Conservation (phyloP, 2,888 invertebrate species). For the Mechanitis mazaeus region DNA sequence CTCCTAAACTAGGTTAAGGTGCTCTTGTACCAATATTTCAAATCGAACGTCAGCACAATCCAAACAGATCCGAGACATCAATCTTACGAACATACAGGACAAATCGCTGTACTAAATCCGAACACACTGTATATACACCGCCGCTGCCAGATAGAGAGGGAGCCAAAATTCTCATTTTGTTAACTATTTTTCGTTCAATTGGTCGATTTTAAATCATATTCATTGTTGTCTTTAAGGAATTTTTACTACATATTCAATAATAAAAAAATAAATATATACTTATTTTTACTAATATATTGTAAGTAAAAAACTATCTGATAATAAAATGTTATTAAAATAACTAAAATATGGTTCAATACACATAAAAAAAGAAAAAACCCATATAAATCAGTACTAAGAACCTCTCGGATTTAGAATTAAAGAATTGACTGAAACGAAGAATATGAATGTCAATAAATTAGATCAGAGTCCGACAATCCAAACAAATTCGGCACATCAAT, state of each 20-base stretch:
- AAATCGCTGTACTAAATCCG: slow-evolving; percentile 2
- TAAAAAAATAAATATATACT: too few species aligned
- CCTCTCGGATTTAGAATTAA: background rate
- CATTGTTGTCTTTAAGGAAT: too few species aligned
- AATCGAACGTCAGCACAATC: slow-evolving; percentile 6
- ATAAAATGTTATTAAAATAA: too few species aligned
- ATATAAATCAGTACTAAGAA: background rate
- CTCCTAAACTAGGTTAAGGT: slow-evolving; percentile 4
- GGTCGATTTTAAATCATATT: background rate
- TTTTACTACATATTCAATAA: too few species aligned
- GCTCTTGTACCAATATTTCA: slow-evolving; percentile 4
- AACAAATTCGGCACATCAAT: slow-evolving; percentile 7
- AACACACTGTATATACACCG: slow-evolving; percentile 3
- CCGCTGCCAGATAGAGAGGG: background rate
- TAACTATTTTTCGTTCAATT: background rate
- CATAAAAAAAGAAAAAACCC: background rate
- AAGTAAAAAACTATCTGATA: too few species aligned
- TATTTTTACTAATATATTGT: too few species aligned
- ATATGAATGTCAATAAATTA: slow-evolving; percentile 6
- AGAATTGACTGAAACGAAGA: background rate
- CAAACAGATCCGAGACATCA: slow-evolving; percentile 2
- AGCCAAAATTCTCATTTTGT: background rate
- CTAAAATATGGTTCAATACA: too few species aligned
- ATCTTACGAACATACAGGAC: slow-evolving; percentile 6
- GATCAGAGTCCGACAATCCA: slow-evolving; percentile 2